Base-by-base conservation (phyloP, 2,113 vertebrate species). In the Corythaeola cristata region DNA sequence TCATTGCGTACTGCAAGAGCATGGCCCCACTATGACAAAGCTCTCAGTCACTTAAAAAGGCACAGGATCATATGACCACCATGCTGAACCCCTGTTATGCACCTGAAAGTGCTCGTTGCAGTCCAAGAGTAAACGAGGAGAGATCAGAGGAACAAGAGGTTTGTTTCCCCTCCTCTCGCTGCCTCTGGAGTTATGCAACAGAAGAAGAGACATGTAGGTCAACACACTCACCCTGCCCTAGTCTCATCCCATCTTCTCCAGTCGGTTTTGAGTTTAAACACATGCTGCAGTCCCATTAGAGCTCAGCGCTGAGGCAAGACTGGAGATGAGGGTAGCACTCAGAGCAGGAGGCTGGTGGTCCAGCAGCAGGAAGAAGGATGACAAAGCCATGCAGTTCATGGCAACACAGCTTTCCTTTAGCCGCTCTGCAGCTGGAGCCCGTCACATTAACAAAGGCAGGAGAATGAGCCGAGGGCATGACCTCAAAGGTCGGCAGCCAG, bases 371-470 rank as follows among this genome's bases (percentile, higher is more conserved):
- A n/a, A 72, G 66, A 58, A 84, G 56, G 73, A 56, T 55, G 68
- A 39, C 52, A 75, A 64, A 67, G 60, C 68, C 84, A n/a, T 26
- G 64, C 73, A 53, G 35, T 7, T 86, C 50, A 2, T 6, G 39
- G 80, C 68, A 89, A 39, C 73, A 59, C 44, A 59, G 86, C 64
- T 91, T 81, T 41, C 22, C 73, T 74, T 50, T 37, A 92, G 64
- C 74, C 1, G 5, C 56, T 41, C 15, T 82, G 89, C 94, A 96
- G 89, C 89, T 96, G 94, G 49, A 89, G 78, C 74, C 87, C 5
- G 3, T 95, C 93, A 94, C 56, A 18, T 64, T 78, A 85, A 67
- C 74, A 74, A 76, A 84, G 58, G 87, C 91, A 91, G 81, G 53
- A 96, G 87, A 94, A 75, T 41, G 24, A 93, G 69, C 12, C 0